Base-by-base conservation (phyloP, 1,140 invertebrate species). In the Penaeus japonicus region DNA sequence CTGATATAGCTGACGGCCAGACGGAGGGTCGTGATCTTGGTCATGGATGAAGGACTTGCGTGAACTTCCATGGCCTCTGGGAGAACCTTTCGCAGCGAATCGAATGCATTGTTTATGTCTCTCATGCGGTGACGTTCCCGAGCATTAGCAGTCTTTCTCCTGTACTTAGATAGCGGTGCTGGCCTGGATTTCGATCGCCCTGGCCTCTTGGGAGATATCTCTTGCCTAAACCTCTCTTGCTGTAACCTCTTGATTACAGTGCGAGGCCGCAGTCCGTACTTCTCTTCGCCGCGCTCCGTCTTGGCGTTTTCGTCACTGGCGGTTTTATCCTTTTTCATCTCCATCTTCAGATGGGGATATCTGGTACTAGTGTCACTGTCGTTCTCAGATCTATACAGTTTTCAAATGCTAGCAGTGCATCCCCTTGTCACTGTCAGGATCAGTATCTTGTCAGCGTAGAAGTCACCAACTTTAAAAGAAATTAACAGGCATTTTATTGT, bases 101-200 rank as follows among this genome's bases (percentile, higher is more conserved):
- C 96, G 93, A 97, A 98, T 0, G 96, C 97, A 73, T 94, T 93
- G 92, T 98, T 98, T 89, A 98, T 97, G 92, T 97, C 96, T 73
- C 95, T 93, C 96, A 98, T 97, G 55, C 97, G 93, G 79, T 94
- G 95, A 27, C 97, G 92, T 92, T 98, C 97, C 7, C 97, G 92
- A 0, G 96, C 96, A 93, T 98, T 98, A 0, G 97, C 97, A 1
- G 96, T 97, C 93, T 96, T 96, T 89, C 97, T 93, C 24, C 97
- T 93, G 92, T 98, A 98, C 92, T 97, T 98, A 54, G 59, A 70
- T 47, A 84, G 82, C n/a, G 82, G 82, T 22, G 82, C 22, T 24
- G 82, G 57, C 20, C 55, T 27, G 20, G 82, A 47, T n/a, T 84
- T 84, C 4, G 47, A 32, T 4, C 30, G n/a, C n/a, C n/a, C n/a